Conservation (phyloP, 1,140 invertebrate species). For the Drosophila punjabiensis region DNA sequence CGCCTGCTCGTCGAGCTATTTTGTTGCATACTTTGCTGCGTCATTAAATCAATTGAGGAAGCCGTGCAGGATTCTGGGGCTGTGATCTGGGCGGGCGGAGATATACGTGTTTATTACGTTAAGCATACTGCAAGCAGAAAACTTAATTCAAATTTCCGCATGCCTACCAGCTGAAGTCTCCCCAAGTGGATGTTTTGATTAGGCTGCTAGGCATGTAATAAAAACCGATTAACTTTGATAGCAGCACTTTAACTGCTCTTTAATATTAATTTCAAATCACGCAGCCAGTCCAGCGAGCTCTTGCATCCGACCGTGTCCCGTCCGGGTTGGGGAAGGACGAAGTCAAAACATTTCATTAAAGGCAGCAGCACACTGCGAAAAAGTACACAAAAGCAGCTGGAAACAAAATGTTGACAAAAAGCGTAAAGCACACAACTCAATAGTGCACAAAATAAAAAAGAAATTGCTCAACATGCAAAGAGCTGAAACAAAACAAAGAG, state of each 20-base stretch:
- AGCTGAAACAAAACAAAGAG: slow-evolving; percentile 36
- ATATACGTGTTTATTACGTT: slow-evolving; percentile 40
- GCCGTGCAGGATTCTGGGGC: not conserved
- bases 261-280: slow-evolving; percentile 26
- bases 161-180: slow-evolving; percentile 8
- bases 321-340: slow-evolving; percentile 6
- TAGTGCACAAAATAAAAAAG: slow-evolving; percentile 70
- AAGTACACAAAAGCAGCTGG: slow-evolving; percentile 38
- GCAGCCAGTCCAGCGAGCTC: not conserved
- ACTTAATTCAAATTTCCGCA: slow-evolving; percentile 9
- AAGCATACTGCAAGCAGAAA: slow-evolving; percentile 21
- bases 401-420: slow-evolving; percentile 78
- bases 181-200: slow-evolving; percentile 26
- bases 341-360: slow-evolving; percentile 77
- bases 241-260: slow-evolving; percentile 24
- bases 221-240: slow-evolving; percentile 1
- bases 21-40: slow-evolving; percentile 66
- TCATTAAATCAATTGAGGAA: slow-evolving; percentile 66
- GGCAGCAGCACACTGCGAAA: slow-evolving; percentile 36
- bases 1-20: slow-evolving; percentile 30
- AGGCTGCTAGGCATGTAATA: slow-evolving; percentile 13
- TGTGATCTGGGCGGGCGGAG: not conserved
- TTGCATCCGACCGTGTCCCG: not conserved
- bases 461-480: slow-evolving; percentile 71
- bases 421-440: slow-evolving; percentile 71